Base-by-base conservation (phyloP, 2,113 vertebrate species). In the Verasper variegatus region DNA sequence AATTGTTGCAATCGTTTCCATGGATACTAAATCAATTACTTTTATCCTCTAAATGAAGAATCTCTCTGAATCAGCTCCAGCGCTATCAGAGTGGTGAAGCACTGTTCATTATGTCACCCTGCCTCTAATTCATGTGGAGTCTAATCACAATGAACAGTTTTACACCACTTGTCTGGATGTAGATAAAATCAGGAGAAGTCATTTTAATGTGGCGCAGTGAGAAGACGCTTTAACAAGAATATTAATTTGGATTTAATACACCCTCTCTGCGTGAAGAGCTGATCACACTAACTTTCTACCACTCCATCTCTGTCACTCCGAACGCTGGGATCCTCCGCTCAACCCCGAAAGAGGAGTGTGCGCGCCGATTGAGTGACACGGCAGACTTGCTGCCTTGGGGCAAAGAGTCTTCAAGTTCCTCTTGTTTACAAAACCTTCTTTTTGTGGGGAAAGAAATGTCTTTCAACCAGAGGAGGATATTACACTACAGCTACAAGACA, bases 401-500 rank as follows among this genome's bases (percentile, higher is more conserved):
- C 61, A 64, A 72, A 62, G 24, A 70, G 67, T 78, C 70, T 75
- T 75, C 31, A 66, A 80, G 67, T 82, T 80, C 49, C 49, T 72
- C 37, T 73, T 85, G 74, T 86, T 86, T 47, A 70, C 64, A 75
- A 83, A 78, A 71, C 52, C 61, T 45, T 69, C 71, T 75, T 55
- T 56, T 14, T 9, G 4, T 56, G 54, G 57, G n/a, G 57, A 71
- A 65, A 72, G 63, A 80, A 82, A 84, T 55, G 56, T 59, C 61
- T 85, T 62, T 82, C 47, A 84, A 54, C 15, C 61, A 8, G 4
- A 54, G 68, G 74, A 60, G 45, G 57, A 80, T 76, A 67, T 42
- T 42, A 73, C 37, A n/a, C 52, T 24, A 45, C 45, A 86, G 42
- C 70, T 78, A 60, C 42, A 70, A 74, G 61, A 76, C 64, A 54